phyloP scores from a whole-genome alignment of 2,797 vertebrate species.

The Danio aesculapii region DNA sequence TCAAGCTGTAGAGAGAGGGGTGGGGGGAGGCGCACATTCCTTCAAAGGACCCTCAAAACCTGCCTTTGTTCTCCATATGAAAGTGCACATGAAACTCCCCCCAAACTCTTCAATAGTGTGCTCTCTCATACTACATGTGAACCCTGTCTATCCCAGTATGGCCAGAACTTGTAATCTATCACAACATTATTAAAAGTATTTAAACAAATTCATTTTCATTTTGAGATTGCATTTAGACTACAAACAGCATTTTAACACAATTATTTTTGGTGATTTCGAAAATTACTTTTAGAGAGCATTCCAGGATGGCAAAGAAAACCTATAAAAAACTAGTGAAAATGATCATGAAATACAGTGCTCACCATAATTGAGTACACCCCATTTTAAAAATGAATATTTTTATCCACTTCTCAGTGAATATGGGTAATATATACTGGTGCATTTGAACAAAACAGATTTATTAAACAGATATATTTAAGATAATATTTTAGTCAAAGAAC shows the following conservation, averaged over 20 bases:
- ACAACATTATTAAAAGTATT: not conserved
- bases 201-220: not conserved
- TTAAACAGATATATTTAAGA: too few relatives aligned
- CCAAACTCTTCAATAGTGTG: not conserved
- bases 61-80: slow-evolving; percentile 14
- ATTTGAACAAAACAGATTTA: too few relatives aligned
- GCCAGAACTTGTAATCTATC: not conserved
- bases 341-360: too few relatives aligned
- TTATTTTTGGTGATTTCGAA: not conserved
- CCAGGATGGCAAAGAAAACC: not conserved
- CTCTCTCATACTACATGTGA: not conserved
- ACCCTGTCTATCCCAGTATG: not conserved
- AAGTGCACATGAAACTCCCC: slow-evolving; percentile 5
- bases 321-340: too few relatives aligned
- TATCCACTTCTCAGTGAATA: too few relatives aligned
- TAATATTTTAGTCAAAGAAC: too few relatives aligned
- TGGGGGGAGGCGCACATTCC: not conserved
- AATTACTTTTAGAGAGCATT: not conserved
- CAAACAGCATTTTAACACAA: too few relatives aligned
- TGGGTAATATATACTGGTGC: too few relatives aligned
- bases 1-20: not conserved
- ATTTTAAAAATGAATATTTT: too few relatives aligned
- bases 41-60: slow-evolving; percentile 8
- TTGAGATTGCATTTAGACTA: not conserved
- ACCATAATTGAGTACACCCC: too few relatives aligned